phyloP scores from a whole-genome alignment of 2,888 invertebrate species.

The Lypha dubia region DNA sequence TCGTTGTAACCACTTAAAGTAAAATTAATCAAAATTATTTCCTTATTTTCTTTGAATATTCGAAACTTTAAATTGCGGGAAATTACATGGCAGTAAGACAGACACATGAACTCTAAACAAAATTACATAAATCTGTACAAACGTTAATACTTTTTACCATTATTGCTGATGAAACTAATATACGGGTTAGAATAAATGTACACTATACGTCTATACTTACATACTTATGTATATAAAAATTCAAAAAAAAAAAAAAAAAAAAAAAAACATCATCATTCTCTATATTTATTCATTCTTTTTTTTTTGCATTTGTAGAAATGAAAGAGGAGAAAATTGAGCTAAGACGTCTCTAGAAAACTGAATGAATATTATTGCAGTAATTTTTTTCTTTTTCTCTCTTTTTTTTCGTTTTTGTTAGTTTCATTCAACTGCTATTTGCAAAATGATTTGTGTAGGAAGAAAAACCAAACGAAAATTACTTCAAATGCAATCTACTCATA shows the following conservation, averaged over 20 bases:
- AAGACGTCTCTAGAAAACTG: slow-evolving; percentile 29
- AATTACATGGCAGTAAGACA: slow-evolving; percentile 64
- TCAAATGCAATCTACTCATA: slow-evolving; percentile 54
- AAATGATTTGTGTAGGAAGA: slow-evolving; percentile 43
- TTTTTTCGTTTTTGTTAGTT: slow-evolving; percentile 34
- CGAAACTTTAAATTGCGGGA: slow-evolving; percentile 68
- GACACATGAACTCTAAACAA: slow-evolving; percentile 53
- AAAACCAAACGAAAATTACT: slow-evolving; percentile 55
- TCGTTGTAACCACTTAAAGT: slow-evolving; percentile 51
- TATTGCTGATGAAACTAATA: slow-evolving; percentile 7
- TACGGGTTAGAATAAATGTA: no score
- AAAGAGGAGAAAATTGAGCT: slow-evolving; percentile 3
- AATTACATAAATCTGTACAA: slow-evolving; percentile 40
- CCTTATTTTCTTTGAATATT: slow-evolving; percentile 65
- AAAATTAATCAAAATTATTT: slow-evolving; percentile 71
- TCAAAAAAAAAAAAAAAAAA: no score
- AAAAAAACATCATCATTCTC: slow-evolving; percentile 39
- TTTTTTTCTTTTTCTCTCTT: no score
- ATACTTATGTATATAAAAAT: no score
- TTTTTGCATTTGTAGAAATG: neutral
- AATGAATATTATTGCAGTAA: slow-evolving; percentile 60
- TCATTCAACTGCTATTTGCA: slow-evolving; percentile 57
- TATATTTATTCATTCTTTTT: neutral
- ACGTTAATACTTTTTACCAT: slow-evolving; percentile 41
- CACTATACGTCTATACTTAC: no score